A percentile compares a stretch with the other conserved stretches of the same genome.
Conservation (phyloP, 1,140 invertebrate species). For the Bombus impatiens region DNA sequence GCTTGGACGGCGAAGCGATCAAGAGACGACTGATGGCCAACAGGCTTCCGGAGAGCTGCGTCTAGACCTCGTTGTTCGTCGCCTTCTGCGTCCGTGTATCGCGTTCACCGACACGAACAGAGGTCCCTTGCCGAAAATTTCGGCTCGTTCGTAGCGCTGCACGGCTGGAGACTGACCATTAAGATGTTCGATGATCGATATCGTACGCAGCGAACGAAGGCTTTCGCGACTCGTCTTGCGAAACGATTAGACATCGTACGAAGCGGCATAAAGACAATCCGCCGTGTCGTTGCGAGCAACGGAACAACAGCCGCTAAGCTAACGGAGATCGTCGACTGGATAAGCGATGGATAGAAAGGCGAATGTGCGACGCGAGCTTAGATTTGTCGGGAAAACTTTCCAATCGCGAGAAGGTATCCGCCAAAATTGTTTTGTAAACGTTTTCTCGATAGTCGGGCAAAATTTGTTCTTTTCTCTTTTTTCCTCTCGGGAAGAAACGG, state of each 20-base stretch:
- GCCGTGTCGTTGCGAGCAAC: neutral
- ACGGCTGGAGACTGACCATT: neutral
- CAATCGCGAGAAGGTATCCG: slow-evolving; percentile 11
- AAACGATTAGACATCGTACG: neutral
- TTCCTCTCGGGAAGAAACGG: neutral
- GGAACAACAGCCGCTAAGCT: neutral
- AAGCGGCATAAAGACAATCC: slow-evolving; percentile 21
- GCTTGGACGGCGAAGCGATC: slow-evolving; percentile 86
- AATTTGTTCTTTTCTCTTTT: slow-evolving; percentile 7
- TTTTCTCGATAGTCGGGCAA: slow-evolving; percentile 10
- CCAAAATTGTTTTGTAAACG: slow-evolving; percentile 57
- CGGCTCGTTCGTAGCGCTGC: neutral
- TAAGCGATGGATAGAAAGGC: neutral
- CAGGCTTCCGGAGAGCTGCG: slow-evolving; percentile 89
- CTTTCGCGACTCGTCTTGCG: neutral
- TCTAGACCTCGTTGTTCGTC: slow-evolving; percentile 80
- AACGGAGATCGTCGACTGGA: no score
- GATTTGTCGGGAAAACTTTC: neutral
- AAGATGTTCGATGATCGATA: neutral
- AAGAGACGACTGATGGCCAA: slow-evolving; percentile 89
- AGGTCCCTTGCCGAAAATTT: neutral
- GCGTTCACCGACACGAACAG: neutral
- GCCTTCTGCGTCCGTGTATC: neutral
- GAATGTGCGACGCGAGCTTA: neutral
- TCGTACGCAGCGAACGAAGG: neutral